Base-by-base conservation (phyloP, 92 coral and sea anemone species). In the Paragorgia papillata region DNA sequence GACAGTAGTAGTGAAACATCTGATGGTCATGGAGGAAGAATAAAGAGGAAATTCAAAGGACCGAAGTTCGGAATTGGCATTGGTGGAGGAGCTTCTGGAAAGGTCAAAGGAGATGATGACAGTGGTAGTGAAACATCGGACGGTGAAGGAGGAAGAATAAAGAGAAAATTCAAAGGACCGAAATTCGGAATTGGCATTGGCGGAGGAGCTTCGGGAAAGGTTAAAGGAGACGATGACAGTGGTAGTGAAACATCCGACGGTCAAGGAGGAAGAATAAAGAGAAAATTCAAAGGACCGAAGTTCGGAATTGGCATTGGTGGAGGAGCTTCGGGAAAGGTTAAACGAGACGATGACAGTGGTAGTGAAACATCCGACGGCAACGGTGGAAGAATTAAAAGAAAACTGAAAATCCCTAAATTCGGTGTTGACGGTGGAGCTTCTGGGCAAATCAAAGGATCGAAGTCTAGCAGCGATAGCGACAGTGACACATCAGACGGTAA, bases 301-400 rank as follows among this genome's bases (percentile, higher is more conserved):
- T 17, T 51, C 17, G n/a, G n/a, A n/a, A n/a, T n/a, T n/a, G 58
- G 58, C 3, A 17, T 51, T 51, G 19, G 58, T 6, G 58, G 58
- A 3, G 26, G 58, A 17, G 19, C 19, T 5, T 51, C 58, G 6
- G 58, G 21, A 17, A 22, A 4, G 6, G 58, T 6, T 7, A 51
- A 51, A 22, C 9, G 21, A 51, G 58, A 17, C 6, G 20, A 17
- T 5, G 58, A 51, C 58, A 51, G 58, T 17, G 58, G 21, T 14
- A 69, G 75, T 46, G 57, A 46, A 0, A 69, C 75, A 2, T 69
- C 75, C 6, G 75, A 69, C 32, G 75, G 75, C 12, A 18, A 69
- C 12, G 75, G 75, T n/a, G 60, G 75, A 48, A 69, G 75, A 31
- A 69, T 69, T n/a, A n/a, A n/a, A n/a, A n/a, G n/a, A n/a, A 56